These are phyloP conservation scores for Calameuta pallipes DNA, from an alignment of 2,888 invertebrate genomes.

Conservation along the genomic window DNA sequence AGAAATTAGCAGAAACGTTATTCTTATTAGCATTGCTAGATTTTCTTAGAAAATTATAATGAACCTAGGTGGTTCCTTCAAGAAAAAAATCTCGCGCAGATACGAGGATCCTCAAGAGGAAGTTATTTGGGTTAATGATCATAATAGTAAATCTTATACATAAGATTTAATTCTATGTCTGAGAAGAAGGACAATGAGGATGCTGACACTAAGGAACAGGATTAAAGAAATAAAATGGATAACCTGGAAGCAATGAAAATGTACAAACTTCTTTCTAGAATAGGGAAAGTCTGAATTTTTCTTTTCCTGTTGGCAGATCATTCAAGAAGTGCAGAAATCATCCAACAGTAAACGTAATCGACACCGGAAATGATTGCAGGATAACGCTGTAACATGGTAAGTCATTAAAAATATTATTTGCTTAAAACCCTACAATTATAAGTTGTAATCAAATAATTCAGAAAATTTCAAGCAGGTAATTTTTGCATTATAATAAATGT, in stretches of 20 bases:
- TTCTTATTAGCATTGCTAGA: not conserved
- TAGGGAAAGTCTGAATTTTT: not conserved
- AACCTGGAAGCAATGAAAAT: not conserved
- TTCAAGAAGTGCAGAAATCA: conserved; percentile 8
- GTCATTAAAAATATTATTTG: not conserved
- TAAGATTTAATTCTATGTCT: not conserved
- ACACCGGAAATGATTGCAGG: conserved; percentile 3
- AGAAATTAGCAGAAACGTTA: not conserved
- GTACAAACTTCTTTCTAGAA: not conserved
- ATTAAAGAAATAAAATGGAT: not conserved
- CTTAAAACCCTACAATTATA: not conserved
- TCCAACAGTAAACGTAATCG: conserved; percentile 6
- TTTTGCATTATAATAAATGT: not conserved
- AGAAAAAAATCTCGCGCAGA: not conserved
- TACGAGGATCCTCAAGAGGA: not conserved
- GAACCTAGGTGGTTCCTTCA: not conserved
- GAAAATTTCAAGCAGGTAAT: not conserved
- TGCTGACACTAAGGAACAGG: not conserved
- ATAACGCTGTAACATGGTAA: not conserved
- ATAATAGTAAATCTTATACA: not conserved
- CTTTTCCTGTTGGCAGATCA: conserved; percentile 11
- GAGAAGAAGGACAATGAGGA: not conserved
- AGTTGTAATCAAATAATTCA: not conserved
- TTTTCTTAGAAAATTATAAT: not conserved
- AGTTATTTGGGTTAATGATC: not conserved